These are phyloP conservation scores for Diaphora mendica DNA, from an alignment of 2,888 invertebrate species.

Conservation along the genomic window DNA sequence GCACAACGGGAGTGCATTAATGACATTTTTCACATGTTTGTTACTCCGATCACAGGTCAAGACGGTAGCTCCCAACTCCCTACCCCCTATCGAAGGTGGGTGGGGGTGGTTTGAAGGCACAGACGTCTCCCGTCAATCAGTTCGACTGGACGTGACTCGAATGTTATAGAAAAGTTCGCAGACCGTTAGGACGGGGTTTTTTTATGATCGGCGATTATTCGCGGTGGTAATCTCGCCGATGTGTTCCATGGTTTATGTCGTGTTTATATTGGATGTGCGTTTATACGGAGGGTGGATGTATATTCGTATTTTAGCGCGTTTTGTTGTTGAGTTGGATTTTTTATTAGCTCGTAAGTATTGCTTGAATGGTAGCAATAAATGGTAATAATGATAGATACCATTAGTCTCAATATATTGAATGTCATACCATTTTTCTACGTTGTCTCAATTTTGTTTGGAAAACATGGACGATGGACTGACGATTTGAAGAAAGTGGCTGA, in stretches of 20 bases:
- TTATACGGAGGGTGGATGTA: slow-evolving; percentile 18
- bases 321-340: slow-evolving; percentile 13
- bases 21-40: slow-evolving; percentile 85
- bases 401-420: background rate
- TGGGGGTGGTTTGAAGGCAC: slow-evolving; percentile 65
- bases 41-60: slow-evolving; percentile 78
- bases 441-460: background rate
- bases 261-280: slow-evolving; percentile 42
- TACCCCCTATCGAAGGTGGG: slow-evolving; percentile 32
- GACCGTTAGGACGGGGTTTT: slow-evolving; percentile 68
- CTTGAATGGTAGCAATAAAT: background rate
- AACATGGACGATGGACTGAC: no score
- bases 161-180: slow-evolving; percentile 67
- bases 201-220: slow-evolving; percentile 73
- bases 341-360: slow-evolving; percentile 2
- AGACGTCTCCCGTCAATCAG: slow-evolving; percentile 86
- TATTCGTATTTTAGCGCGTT: slow-evolving; percentile 9
- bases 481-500: no score
- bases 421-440: background rate
- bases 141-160: slow-evolving; percentile 81
- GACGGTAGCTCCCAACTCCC: slow-evolving; percentile 45
- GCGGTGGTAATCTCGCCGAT: slow-evolving; percentile 60
- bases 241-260: slow-evolving; percentile 46
- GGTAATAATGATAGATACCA: background rate
- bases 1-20: slow-evolving; percentile 78